Evolutionary conservation across 2,888 invertebrate species (phyloP), one percentile per base, ranked within the genome.

Genomic region (Lysandra coridon): DNA sequence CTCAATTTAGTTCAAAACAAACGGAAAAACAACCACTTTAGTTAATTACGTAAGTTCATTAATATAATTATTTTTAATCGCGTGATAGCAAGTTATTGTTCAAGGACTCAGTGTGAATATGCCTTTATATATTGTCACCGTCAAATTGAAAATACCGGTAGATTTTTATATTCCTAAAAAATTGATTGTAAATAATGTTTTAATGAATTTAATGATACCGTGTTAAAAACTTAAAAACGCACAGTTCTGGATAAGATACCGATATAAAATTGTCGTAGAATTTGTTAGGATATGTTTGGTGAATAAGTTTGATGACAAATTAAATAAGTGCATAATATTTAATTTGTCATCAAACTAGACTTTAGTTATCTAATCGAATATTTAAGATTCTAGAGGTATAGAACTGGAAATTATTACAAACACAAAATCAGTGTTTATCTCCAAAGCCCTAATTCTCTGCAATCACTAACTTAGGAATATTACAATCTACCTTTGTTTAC

Each of bases 81-180:
- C 76, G 76, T 76, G 76, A 57, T 53, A 76, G 53, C 30, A 49
- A 33, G 76, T 76, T 75, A 53, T 75, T 76, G 76, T 57, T 76
- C 53, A 53, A 76, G 74, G 74, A 40, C 74, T 44, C 73, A 44
- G 7, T 74, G 74, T 74, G n/a, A 69, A 17, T 69, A 37, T 33
- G 33, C 14, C 69, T 17, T 69, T 69, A 37, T 69, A 69, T 69
- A 33, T 33, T 53, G 17, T 57, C 57, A 17, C 17, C 57, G 57
- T 57, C 57, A 57, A 57, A 17, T 57, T 57, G 14, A 57, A 17
- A 57, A 57, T 57, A 17, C 14, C 0, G 17, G 12, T 57, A 14
- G 14, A 57, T 57, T 57, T 17, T 57, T 17, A 57, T 17, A 4
- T 57, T 17, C 4, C 57, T 57, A 57, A 17, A 49, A 10, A 49